phyloP scores from a whole-genome alignment of 2,888 invertebrate genomes.

The Serrognathus titanus region DNA sequence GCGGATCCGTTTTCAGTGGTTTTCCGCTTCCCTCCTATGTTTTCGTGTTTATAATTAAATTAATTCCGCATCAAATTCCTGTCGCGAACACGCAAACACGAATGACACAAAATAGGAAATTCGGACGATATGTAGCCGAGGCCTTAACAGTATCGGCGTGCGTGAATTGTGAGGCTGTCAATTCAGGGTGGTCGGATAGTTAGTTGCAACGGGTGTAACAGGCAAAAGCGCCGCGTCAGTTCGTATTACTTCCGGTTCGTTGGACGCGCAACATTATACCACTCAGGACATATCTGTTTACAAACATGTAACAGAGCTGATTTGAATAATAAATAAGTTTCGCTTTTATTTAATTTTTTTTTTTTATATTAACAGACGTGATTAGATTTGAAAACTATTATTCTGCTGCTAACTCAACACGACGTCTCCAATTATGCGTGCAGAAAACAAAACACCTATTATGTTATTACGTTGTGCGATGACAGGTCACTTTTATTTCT shows the following conservation, averaged over 20 bases:
- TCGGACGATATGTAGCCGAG: too few species aligned
- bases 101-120: background rate
- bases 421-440: constrained; percentile 25
- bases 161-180: constrained; percentile 7
- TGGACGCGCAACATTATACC: constrained; percentile 28
- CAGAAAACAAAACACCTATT: constrained; percentile 30
- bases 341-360: too few species aligned
- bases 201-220: constrained; percentile 24
- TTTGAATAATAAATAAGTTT: too few species aligned
- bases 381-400: too few species aligned
- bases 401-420: constrained; percentile 23
- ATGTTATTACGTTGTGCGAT: constrained; percentile 23
- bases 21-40: constrained; percentile 39
- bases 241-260: constrained; percentile 23
- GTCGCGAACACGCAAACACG: constrained; percentile 9
- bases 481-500: constrained; percentile 19
- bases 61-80: constrained; percentile 22
- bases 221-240: constrained; percentile 24
- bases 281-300: constrained; percentile 24
- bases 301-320: background rate
- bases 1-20: constrained; percentile 40
- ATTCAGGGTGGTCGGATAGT: constrained; percentile 24
- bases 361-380: too few species aligned
- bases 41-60: constrained; percentile 30
- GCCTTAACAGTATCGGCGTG: too few species aligned